Conservation (phyloP, 2,113 vertebrate species). For the Sinocyclocheilus rhinocerous region DNA sequence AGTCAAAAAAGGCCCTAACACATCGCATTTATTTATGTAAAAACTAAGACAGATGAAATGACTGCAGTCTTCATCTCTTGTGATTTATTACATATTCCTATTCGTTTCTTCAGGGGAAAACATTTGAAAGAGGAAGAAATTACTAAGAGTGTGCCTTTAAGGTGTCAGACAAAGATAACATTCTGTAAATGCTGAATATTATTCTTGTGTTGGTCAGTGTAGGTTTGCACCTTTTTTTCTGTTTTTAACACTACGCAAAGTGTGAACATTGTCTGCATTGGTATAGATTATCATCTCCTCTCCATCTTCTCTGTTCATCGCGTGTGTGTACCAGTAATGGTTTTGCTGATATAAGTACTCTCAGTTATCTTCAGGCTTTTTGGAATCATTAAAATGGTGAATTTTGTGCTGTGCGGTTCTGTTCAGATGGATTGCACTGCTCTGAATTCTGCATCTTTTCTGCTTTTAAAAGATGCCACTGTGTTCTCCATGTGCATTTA, state of each 20-base stretch:
- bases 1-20: background rate
- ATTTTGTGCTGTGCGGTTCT: background rate
- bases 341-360: background rate
- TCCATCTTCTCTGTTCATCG: background rate
- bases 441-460: background rate
- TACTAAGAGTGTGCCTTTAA: background rate
- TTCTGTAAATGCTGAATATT: no score
- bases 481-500: background rate
- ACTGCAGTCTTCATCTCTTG: background rate
- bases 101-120: background rate
- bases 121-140: background rate
- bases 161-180: background rate
- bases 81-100: background rate
- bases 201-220: background rate
- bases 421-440: background rate
- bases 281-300: background rate
- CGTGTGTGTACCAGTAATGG: background rate
- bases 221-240: background rate
- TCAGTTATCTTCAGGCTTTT: background rate
- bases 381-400: background rate
- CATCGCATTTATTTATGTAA: background rate
- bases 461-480: background rate
- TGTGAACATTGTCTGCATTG: background rate
- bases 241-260: background rate
- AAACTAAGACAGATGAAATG: background rate